phyloP scores from a whole-genome alignment of 2,888 invertebrate species.

The Harpalus rufipes region DNA sequence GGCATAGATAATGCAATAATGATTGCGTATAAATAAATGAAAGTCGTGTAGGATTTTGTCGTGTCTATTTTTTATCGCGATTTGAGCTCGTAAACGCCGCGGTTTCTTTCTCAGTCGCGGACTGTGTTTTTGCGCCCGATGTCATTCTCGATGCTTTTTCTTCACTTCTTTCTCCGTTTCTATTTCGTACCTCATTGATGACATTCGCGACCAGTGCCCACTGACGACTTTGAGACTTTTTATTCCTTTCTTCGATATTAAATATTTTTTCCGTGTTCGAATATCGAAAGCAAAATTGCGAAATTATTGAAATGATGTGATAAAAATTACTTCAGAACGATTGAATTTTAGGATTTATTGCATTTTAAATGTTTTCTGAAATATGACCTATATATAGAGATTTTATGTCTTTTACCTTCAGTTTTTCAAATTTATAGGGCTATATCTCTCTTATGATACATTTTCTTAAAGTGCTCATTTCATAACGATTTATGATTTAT shows the following conservation, averaged over 20 bases:
- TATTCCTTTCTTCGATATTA: constrained; percentile 47
- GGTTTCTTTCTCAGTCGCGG: constrained; percentile 40
- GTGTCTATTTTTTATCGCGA: constrained; percentile 64
- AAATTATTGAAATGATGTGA: constrained; percentile 50
- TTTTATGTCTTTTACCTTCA: constrained; percentile 6
- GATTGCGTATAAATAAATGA: constrained; percentile 67
- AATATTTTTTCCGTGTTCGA: constrained; percentile 48
- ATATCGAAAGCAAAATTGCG: constrained; percentile 33
- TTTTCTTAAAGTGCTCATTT: neutral
- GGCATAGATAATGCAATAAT: constrained; percentile 67
- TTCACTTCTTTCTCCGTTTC: constrained; percentile 51
- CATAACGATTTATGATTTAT: neutral
- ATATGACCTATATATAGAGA: constrained; percentile 14
- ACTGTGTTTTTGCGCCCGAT: constrained; percentile 51
- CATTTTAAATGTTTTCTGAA: constrained; percentile 32
- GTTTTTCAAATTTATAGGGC: neutral
- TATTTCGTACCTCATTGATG: constrained; percentile 65
- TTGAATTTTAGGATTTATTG: constrained; percentile 33
- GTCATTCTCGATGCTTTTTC: constrained; percentile 53
- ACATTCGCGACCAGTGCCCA: constrained; percentile 53
- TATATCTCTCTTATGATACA: neutral
- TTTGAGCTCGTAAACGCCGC: constrained; percentile 63
- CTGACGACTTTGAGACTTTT: constrained; percentile 28
- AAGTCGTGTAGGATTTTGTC: constrained; percentile 64
- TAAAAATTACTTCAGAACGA: constrained; percentile 45